Evolutionary conservation across 1,140 invertebrate species (phyloP), one percentile per base, ranked within the genome.

Genomic region (Drosophila sp.): DNA sequence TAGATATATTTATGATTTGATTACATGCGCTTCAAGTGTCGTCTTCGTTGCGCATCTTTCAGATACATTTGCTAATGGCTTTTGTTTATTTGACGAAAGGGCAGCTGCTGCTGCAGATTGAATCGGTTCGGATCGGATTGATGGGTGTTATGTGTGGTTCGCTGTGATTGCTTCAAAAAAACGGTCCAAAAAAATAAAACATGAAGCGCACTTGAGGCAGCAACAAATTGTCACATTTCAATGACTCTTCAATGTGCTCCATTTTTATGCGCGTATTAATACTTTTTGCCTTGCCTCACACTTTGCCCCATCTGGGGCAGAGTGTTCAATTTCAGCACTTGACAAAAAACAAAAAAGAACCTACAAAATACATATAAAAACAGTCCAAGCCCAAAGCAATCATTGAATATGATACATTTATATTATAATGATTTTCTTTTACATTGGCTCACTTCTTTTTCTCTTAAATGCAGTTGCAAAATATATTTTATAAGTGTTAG

Each of bases 181-280:
- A n/a, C n/a, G n/a, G n/a, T n/a, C n/a, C 62, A 81, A 21, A 61
- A 13, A 48, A 36, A 13, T 9, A 25, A 46, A 56, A 53, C 40
- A 56, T 48, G 46, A 59, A 48, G 45, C 64, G 69, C 82, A 86
- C 81, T 86, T 86, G 75, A 86, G 38, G 66, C 58, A 64, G 63
- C 72, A 61, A 72, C 75, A 78, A 87, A 87, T 87, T 87, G 82
- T 87, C 82, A 86, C 82, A 82, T 89, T 87, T 87, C 78, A 87
- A 86, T 83, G 48, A 61, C 64, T 66, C 71, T 66, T 65, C 72
- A 71, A 83, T 83, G 72, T 66, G 76, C 80, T 78, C 80, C 76
- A 82, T 79, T 83, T 81, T 57, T 43, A 21, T 34, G 76, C 69
- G 51, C 69, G 61, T 71, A 64, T 62, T 78, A 72, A 71, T 79